These are phyloP conservation scores for Excalfactoria chinensis DNA, from an alignment of 2,113 vertebrate genomes.

Conservation along the genomic window DNA sequence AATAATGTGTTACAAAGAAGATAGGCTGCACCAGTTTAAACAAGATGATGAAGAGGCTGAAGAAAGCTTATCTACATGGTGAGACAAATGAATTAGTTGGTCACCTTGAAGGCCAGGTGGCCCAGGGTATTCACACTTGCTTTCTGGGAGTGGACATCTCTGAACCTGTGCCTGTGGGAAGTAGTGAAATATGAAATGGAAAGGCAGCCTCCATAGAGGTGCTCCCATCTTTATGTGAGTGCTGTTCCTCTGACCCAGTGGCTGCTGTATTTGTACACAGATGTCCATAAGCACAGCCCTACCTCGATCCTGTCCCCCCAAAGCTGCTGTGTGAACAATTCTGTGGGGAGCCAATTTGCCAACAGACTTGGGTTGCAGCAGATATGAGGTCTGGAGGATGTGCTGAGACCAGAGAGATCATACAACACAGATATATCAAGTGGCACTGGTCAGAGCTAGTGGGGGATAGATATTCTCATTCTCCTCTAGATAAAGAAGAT, in stretches of 20 bases:
- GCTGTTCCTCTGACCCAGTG: neutral
- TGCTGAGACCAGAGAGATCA: neutral
- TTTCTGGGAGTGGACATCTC: neutral
- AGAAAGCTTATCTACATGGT: conserved; percentile 16
- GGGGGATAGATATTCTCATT: neutral
- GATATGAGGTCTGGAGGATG: neutral
- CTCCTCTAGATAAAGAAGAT: neutral
- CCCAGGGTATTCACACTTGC: neutral
- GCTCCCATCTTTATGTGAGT: neutral
- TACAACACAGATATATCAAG: neutral
- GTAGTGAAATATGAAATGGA: neutral
- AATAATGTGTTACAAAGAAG: neutral
- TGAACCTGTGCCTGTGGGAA: neutral
- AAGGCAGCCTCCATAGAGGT: neutral
- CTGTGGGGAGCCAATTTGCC: neutral
- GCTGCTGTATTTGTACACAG: neutral
- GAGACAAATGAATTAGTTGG: neutral
- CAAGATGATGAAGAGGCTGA: conserved; percentile 30
- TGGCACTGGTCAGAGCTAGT: neutral
- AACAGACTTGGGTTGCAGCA: neutral
- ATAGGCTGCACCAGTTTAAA: conserved; percentile 37
- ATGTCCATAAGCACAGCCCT: neutral
- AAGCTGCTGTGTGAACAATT: neutral
- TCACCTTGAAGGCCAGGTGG: neutral
- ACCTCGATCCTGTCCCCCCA: neutral